These are phyloP conservation scores for Fabriciana adippe DNA, from an alignment of 2,888 invertebrate genomes.

Conservation along the genomic window DNA sequence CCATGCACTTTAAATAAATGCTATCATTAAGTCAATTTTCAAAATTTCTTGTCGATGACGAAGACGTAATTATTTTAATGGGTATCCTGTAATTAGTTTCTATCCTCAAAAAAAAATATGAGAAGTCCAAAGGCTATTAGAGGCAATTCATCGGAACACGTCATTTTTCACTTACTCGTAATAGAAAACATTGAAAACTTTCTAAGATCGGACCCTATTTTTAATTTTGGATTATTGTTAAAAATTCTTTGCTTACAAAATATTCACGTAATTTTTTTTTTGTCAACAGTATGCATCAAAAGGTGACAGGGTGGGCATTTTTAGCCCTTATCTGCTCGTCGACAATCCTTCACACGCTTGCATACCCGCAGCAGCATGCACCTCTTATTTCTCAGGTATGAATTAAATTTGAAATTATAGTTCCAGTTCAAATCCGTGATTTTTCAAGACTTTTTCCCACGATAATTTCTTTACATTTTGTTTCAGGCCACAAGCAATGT, in stretches of 20 bases:
- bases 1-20: conserved; percentile 15
- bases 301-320: conserved; percentile 86
- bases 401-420: neutral
- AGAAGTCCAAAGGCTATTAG: conserved; percentile 66
- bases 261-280: conserved; percentile 35
- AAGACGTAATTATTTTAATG: conserved; percentile 46
- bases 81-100: conserved; percentile 64
- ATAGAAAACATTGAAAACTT: conserved; percentile 76
- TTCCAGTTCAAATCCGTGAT: neutral
- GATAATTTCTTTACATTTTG: neutral
- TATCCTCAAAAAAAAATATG: conserved; percentile 65
- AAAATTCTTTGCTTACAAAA: conserved; percentile 30
- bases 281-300: conserved; percentile 83
- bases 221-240: too few species aligned
- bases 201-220: conserved; percentile 51
- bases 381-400: conserved; percentile 75
- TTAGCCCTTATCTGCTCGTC: conserved; percentile 86
- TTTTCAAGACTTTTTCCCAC: neutral
- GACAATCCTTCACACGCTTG: conserved; percentile 85
- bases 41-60: conserved; percentile 26
- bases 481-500: conserved; percentile 76
- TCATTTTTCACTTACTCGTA: conserved; percentile 66
- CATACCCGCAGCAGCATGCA: conserved; percentile 83
- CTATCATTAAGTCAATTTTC: conserved; percentile 6
- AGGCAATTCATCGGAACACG: conserved; percentile 75